Percentiles rank a stretch among this genome's conserved stretches.
These are phyloP conservation scores for Acrossocheilus fasciatus DNA, from an alignment of 2,797 vertebrate species.

Conservation along the genomic window DNA sequence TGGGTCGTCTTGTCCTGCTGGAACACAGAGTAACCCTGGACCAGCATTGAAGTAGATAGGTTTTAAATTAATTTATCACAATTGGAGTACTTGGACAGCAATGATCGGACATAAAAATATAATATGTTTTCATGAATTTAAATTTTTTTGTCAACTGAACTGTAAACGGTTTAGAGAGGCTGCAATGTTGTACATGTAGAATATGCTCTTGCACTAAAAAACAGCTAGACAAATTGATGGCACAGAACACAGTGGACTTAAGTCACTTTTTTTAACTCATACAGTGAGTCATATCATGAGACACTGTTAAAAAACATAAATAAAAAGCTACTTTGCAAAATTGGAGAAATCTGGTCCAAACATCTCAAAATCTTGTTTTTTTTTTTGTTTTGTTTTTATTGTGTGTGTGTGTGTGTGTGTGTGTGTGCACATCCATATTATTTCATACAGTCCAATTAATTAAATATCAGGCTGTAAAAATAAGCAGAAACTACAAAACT, in stretches of 20 bases:
- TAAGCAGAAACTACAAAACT: background rate
- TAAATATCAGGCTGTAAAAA: too few species aligned
- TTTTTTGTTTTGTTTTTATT: background rate
- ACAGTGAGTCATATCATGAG: background rate
- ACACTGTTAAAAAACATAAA: background rate
- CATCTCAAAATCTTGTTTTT: background rate
- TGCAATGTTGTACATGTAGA: background rate
- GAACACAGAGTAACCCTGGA: slow-evolving; percentile 19
- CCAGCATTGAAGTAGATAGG: background rate
- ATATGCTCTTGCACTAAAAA: background rate
- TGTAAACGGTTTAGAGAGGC: background rate
- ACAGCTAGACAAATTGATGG: background rate
- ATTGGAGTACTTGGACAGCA: background rate
- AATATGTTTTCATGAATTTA: background rate
- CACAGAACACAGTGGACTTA: background rate
- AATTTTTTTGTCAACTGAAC: too few species aligned
- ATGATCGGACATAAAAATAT: background rate
- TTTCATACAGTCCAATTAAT: background rate
- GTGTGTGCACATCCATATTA: background rate
- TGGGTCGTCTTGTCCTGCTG: slow-evolving; percentile 38
- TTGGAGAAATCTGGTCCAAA: background rate
- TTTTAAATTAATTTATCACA: background rate
- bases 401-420: background rate
- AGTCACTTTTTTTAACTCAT: background rate
- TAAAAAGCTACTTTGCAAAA: background rate